Base-by-base conservation (phyloP, 2,888 invertebrate genomes). In the Lasioglossum marginatum region DNA sequence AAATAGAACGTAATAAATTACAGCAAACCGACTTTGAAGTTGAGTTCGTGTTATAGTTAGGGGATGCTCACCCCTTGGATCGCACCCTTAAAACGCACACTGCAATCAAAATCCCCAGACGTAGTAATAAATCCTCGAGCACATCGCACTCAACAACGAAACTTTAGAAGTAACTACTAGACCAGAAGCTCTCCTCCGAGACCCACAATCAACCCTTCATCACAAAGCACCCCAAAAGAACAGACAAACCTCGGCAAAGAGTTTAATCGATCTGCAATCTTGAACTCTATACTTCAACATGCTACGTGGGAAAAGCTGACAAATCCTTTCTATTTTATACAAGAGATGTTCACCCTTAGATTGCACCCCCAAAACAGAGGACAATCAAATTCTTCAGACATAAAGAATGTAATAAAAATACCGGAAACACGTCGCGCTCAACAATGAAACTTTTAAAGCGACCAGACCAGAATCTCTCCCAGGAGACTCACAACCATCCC, bases 51-150 rank as follows among this genome's bases (percentile, higher is more conserved):
- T 48, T 48, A 48, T 48, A 48, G 48, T 52, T n/a, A 52, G 52
- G 52, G 52, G 52, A n/a, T 52, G 52, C n/a, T 52, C 23, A n/a
- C 10, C 52, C 52, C 52, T 52, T n/a, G 52, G 10, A n/a, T 52
- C 52, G 23, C 52, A 10, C 52, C 52, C 52, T 52, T 52, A 52
- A 52, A 52, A 52, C 52, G n/a, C 52, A 52, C 52, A 52, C 23
- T 10, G 52, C 23, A 52, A 52, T 52, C 52, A 71, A 82, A 82
- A 75, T 82, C 75, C 37, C 57, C 75, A 60, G 82, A 75, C 83
- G 75, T 52, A 52, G 52, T 52, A 52, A 52, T 52, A 52, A 52
- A 52, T 83, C 77, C 72, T 73, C 52, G 34, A 66, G 16, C 23
- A 31, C 31, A 66, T 34, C 14, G 63, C 63, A 14, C 63, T 63